Evolutionary conservation across 2,888 invertebrate genomes (phyloP).

Genomic region (Drosophila fungiperda): DNA sequence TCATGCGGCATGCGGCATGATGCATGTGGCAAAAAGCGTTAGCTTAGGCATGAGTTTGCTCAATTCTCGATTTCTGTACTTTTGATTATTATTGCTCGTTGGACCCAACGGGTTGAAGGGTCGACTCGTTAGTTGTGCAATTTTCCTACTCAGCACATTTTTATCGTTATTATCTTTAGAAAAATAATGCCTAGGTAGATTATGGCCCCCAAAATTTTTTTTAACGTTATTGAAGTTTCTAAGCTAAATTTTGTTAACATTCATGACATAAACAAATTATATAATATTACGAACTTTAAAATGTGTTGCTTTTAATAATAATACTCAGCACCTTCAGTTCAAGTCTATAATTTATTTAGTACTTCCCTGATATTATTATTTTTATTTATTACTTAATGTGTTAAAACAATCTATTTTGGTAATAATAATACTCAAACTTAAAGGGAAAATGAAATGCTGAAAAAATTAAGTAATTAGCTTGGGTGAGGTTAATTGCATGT

Average conservation of each 20-base stretch:
- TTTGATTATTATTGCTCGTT: constrained; percentile 10
- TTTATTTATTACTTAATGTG: not conserved
- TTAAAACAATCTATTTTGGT: not conserved
- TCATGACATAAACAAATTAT: constrained; percentile 11
- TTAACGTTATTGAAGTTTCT: constrained; percentile 22
- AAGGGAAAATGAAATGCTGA: not conserved
- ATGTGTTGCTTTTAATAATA: not conserved
- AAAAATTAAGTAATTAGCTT: not conserved
- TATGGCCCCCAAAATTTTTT: constrained; percentile 29
- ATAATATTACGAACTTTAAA: not conserved
- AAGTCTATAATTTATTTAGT: not conserved
- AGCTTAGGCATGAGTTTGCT: constrained; percentile 43
- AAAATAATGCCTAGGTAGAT: constrained; percentile 22
- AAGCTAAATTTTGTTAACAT: not conserved
- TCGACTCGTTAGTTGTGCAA: constrained; percentile 39
- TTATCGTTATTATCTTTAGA: constrained; percentile 16
- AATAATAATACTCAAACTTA: not conserved
- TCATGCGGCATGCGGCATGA: constrained; percentile 29
- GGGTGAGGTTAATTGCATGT: not conserved
- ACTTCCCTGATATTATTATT: not conserved
- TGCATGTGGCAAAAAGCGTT: constrained; percentile 28
- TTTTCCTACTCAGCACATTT: constrained; percentile 46
- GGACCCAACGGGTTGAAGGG: constrained; percentile 33
- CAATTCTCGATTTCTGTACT: constrained; percentile 30
- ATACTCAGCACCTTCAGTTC: not conserved